A percentile compares a stretch with the other conserved stretches of the same genome.
Conservation (phyloP, 2,888 invertebrate genomes). For the Vandiemenella viatica region DNA sequence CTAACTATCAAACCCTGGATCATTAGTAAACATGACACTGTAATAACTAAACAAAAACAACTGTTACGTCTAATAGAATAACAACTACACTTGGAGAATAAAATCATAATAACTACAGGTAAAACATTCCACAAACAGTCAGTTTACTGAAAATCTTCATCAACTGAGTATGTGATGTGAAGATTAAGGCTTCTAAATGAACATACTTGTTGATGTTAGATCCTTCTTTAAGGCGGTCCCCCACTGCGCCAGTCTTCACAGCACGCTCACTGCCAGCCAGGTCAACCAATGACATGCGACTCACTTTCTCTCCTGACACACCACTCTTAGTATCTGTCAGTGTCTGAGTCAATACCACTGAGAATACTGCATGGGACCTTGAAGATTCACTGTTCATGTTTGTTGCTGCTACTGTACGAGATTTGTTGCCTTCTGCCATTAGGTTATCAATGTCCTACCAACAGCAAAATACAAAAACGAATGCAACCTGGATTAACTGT, state of each 20-base stretch:
- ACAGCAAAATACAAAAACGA: constrained; percentile 4
- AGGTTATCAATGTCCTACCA: constrained; percentile 86
- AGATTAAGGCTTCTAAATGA: too few relatives aligned
- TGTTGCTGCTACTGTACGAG: constrained; percentile 96
- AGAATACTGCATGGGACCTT: constrained; percentile 97
- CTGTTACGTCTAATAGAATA: too few relatives aligned
- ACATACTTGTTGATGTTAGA: constrained; percentile 95
- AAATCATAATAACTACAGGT: too few relatives aligned
- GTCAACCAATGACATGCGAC: constrained; percentile 91
- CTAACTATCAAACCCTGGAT: too few relatives aligned
- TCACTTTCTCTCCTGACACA: constrained; percentile 92
- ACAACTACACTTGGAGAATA: too few relatives aligned
- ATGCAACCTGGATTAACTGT: too few relatives aligned
- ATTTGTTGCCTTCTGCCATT: constrained; percentile 98
- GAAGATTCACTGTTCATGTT: constrained; percentile 99
- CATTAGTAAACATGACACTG: too few relatives aligned
- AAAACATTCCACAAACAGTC: too few relatives aligned
- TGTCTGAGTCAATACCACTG: constrained; percentile 89
- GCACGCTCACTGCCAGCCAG: constrained; percentile 96
- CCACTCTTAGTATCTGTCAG: constrained; percentile 68
- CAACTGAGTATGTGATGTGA: too few relatives aligned
- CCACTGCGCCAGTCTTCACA: constrained; percentile 96
- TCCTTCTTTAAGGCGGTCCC: constrained; percentile 93
- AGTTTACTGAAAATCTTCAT: too few relatives aligned
- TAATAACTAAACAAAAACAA: too few relatives aligned